Evolutionary conservation across 2,797 vertebrate species (phyloP), one percentile per base, ranked within the genome.

Genomic region (Pithecia hirsuta): DNA sequence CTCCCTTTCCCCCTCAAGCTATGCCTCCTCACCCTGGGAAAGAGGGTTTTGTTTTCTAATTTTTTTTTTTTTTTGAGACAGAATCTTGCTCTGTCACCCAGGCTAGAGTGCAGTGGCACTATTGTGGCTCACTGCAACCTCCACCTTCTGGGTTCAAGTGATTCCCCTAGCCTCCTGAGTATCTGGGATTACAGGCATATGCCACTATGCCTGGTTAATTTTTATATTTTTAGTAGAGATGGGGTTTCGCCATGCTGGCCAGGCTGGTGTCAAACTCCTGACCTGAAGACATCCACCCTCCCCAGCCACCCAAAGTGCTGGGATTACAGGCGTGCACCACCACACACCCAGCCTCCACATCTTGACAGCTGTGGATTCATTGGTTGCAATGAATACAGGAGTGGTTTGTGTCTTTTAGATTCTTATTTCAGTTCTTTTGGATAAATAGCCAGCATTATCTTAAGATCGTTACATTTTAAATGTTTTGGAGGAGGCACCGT

Each of bases 91-190:
- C 19, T 39, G 33, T 36, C n/a, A 4, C n/a, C 61, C 67, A 70
- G 67, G 67, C 67, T 36, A 4, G 9, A 70, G 14, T 36, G 67
- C 67, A 70, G 9, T 2, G 4, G n/a, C 0, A 2, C 7, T 1
- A n/a, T 67, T 30, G n/a, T 1, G 5, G 67, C 19, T 70, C n/a
- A 19, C 67, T 36, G 19, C 67, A 36, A 4, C 2, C 67, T 70
- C 33, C 0, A 4, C 33, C 20, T 70, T n/a, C 67, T 1, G 1
- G 9, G 2, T 36, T 36, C n/a, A 36, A 70, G n/a, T 0, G 4
- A 20, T 70, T 22, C 67, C 39, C n/a, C 67, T 36, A 36, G 9
- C 67, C n/a, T 36, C 19, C n/a, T 4, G 4, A 36, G 17, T 70
- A 70, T 19, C n/a, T 70, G 67, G 67, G n/a, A 39, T 17, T 70